phyloP scores from a whole-genome alignment of 2,888 invertebrate species.

The Lordiphosa fenestrarum region DNA sequence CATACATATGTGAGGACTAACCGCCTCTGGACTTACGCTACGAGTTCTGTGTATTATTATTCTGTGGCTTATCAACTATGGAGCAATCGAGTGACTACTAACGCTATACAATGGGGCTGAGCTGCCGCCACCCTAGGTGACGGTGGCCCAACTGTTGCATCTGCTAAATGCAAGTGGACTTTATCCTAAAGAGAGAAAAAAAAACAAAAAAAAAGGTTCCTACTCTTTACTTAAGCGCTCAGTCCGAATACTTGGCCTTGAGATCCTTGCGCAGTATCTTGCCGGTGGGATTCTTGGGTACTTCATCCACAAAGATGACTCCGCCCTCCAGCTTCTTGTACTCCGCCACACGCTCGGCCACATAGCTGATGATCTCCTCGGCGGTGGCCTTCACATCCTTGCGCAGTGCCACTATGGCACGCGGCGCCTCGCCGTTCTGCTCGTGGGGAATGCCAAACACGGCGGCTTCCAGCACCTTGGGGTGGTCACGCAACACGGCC shows the following conservation, averaged over 20 bases:
- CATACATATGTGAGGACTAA: conserved; percentile 1
- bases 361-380: conserved; percentile 83
- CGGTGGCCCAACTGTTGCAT: not conserved
- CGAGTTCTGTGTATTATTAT: conserved; percentile 24
- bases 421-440: conserved; percentile 87
- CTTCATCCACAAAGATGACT: conserved; percentile 84
- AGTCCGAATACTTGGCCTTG: conserved; percentile 79
- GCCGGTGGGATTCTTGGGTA: conserved; percentile 89
- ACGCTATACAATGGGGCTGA: conserved; percentile 28
- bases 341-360: conserved; percentile 86
- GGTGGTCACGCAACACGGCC: conserved; percentile 80
- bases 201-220: conserved; percentile 15
- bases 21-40: conserved; percentile 1
- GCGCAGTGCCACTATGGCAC: conserved; percentile 86
- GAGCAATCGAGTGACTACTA: conserved; percentile 51
- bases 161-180: conserved; percentile 25
- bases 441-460: conserved; percentile 89
- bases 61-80: conserved; percentile 45
- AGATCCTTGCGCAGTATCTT: conserved; percentile 87
- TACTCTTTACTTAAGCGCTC: conserved; percentile 25
- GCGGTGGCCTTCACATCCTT: conserved; percentile 79
- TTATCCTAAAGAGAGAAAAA: conserved; percentile 1
- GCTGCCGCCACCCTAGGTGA: too few relatives aligned
- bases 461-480: conserved; percentile 89
- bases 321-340: conserved; percentile 89